Evolutionary conservation across 2,797 vertebrate species (phyloP).

Genomic region (Dryobates pubescens): DNA sequence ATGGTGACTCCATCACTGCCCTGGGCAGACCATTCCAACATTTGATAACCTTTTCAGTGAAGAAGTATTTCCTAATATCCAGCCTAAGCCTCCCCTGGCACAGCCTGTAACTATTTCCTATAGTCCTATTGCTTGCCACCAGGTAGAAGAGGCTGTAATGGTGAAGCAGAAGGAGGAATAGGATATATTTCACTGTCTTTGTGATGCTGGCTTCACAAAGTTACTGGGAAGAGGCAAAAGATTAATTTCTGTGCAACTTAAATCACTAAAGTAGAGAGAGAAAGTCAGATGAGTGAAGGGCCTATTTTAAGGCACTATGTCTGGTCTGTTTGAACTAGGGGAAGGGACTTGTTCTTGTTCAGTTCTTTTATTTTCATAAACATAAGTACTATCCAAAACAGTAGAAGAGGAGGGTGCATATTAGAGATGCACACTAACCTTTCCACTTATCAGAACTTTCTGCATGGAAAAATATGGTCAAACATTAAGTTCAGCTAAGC

Average conservation of each 20-base stretch:
- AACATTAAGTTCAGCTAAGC: background rate
- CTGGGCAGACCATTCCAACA: too few relatives aligned
- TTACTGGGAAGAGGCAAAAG: background rate
- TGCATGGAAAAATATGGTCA: background rate
- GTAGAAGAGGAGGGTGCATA: accelerated
- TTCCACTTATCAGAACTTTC: background rate
- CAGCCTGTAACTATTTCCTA: too few relatives aligned
- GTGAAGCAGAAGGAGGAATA: background rate
- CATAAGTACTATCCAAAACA: background rate
- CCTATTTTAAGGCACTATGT: background rate
- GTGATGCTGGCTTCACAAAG: background rate
- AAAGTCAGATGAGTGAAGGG: background rate
- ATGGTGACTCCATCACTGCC: too few relatives aligned
- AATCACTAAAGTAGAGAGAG: background rate
- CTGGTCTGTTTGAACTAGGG: background rate
- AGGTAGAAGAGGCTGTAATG: background rate
- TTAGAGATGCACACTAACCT: background rate
- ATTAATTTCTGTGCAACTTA: background rate
- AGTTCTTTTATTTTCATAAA: background rate
- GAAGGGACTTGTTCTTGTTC: background rate
- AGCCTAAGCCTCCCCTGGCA: too few relatives aligned
- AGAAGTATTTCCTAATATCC: too few relatives aligned
- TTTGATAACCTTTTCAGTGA: too few relatives aligned
- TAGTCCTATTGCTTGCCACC: too few relatives aligned
- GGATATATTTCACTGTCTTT: background rate